Base-by-base conservation (phyloP, 2,888 invertebrate genomes). In the Nudaria mundana region DNA sequence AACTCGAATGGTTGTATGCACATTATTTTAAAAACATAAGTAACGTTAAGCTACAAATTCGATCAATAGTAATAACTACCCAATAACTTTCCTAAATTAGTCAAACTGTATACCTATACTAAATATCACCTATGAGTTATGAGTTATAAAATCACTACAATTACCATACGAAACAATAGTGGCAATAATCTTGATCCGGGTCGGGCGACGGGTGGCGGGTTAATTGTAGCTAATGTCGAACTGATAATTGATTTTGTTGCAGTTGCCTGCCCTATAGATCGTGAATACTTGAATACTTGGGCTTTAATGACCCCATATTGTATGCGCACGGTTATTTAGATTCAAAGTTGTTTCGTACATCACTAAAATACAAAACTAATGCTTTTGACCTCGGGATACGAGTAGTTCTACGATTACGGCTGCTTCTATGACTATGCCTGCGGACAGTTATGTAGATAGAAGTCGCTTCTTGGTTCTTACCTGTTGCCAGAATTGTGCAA, bases 401-500 rank as follows among this genome's bases (percentile, higher is more conserved):
- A n/a, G n/a, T n/a, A n/a, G n/a, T n/a, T n/a, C n/a, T n/a, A n/a
- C n/a, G n/a, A n/a, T n/a, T n/a, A n/a, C n/a, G n/a, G n/a, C n/a
- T n/a, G n/a, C n/a, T n/a, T n/a, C n/a, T n/a, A n/a, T n/a, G n/a
- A n/a, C n/a, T n/a, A n/a, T n/a, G n/a, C n/a, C n/a, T n/a, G n/a
- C n/a, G n/a, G n/a, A n/a, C n/a, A n/a, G n/a, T n/a, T n/a, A n/a
- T n/a, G n/a, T n/a, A n/a, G n/a, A n/a, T n/a, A n/a, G 8, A 22
- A 13, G 16, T 31, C n/a, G 8, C 28, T 13, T 28, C 14, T 28
- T 28, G 13, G 13, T 12, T 29, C 93, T 92, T 91, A 97, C 97
- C 96, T 97, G 97, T 95, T 97, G 97, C 96, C 97, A 97, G 91
- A 97, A 97, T 90, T 97, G 97, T 81, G 96, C 96, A 81, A 97